Percentiles rank a stretch among this genome's conserved stretches.
Evolutionary conservation across 2,797 vertebrate species (phyloP).

Genomic region (Triplophysa bombifrons): DNA sequence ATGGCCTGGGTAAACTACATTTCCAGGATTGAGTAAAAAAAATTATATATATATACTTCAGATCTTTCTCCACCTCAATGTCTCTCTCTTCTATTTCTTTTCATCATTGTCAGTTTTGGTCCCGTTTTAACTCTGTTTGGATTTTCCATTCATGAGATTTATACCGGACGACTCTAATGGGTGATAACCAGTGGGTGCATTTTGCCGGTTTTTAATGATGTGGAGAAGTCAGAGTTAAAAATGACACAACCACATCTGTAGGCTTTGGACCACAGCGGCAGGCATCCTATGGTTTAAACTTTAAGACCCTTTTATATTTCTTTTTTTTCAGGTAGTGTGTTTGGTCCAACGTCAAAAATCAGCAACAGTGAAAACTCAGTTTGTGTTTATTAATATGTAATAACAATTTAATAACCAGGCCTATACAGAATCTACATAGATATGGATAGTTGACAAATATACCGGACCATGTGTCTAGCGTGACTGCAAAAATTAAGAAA

Average conservation of each 20-base stretch:
- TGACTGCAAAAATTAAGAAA: no score
- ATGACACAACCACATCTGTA: constrained; percentile 22
- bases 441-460: no score
- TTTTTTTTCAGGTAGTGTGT: no score
- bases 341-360: no score
- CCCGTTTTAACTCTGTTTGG: constrained; percentile 44
- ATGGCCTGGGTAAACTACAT: constrained; percentile 38
- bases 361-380: not conserved
- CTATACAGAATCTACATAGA: constrained; percentile 20
- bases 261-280: constrained; percentile 29
- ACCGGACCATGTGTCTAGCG: no score
- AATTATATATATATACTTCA: constrained; percentile 39
- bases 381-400: constrained; percentile 22
- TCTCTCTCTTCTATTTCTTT: not conserved
- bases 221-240: constrained; percentile 11
- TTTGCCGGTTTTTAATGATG: constrained; percentile 44
- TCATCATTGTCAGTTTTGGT: constrained; percentile 32
- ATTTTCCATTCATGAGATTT: constrained; percentile 55
- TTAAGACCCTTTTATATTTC: not conserved
- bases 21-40: constrained; percentile 57
- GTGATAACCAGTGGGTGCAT: constrained; percentile 48
- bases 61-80: constrained; percentile 37
- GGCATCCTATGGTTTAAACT: constrained; percentile 31
- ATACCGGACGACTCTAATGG: constrained; percentile 49
- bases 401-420: constrained; percentile 26